These are phyloP conservation scores for Verasper variegatus DNA, from an alignment of 2,113 vertebrate genomes.

Conservation along the genomic window DNA sequence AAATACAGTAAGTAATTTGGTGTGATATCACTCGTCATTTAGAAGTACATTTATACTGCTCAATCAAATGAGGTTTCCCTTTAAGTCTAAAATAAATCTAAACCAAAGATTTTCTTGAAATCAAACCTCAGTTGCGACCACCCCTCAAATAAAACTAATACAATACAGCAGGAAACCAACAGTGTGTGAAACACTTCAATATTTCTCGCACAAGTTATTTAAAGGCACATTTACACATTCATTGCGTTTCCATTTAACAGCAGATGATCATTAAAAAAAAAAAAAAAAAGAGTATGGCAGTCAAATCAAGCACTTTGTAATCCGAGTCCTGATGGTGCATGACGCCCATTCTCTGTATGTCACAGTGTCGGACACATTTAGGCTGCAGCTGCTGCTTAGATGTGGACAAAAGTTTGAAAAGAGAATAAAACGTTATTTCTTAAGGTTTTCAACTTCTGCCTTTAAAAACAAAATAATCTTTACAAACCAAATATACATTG, in stretches of 20 bases:
- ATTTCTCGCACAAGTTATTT: conserved; percentile 8
- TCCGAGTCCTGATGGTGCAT: neutral
- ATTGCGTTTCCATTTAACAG: conserved; percentile 7
- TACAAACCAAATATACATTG: neutral
- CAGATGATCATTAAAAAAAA: neutral
- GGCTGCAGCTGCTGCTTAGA: neutral
- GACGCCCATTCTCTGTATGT: neutral
- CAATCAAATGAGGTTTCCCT: conserved; percentile 52
- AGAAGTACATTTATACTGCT: conserved; percentile 8
- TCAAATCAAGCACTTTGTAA: conserved; percentile 20
- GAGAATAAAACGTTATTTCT: neutral
- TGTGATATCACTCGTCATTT: conserved; percentile 29
- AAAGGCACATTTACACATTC: conserved; percentile 44
- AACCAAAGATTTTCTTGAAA: neutral
- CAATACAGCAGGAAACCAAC: conserved; percentile 32
- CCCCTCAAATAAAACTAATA: neutral
- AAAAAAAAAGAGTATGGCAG: neutral
- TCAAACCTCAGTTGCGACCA: conserved; percentile 1
- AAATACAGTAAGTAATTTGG: conserved; percentile 29
- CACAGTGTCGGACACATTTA: neutral
- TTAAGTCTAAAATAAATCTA: neutral
- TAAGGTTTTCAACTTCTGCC: neutral
- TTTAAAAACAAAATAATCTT: neutral
- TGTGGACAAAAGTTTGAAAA: neutral
- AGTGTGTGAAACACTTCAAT: conserved; percentile 8